phyloP scores from a whole-genome alignment of 2,888 invertebrate species.

The Protophormia terraenovae region DNA sequence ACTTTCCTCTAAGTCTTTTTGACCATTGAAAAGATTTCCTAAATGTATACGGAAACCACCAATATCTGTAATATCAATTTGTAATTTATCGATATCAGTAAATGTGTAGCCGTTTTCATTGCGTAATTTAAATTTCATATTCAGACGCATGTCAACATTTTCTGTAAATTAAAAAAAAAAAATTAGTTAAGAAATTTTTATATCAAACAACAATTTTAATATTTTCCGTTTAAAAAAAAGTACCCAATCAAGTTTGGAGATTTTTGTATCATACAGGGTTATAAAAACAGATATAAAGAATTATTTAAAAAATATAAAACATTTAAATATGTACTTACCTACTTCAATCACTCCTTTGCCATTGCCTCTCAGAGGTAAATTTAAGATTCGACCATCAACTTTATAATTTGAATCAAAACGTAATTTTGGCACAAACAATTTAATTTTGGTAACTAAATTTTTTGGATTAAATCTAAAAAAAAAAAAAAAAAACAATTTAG shows the following conservation, averaged over 20 bases:
- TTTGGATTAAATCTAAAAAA: slow-evolving; percentile 36
- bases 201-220: too few relatives aligned
- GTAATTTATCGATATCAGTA: slow-evolving; percentile 84
- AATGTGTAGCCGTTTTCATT: slow-evolving; percentile 84
- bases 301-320: too few relatives aligned
- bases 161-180: slow-evolving; percentile 12
- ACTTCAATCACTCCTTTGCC: slow-evolving; percentile 83
- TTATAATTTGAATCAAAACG: slow-evolving; percentile 86
- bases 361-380: slow-evolving; percentile 85
- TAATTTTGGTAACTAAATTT: not conserved
- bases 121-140: slow-evolving; percentile 84
- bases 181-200: too few relatives aligned
- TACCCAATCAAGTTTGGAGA: too few relatives aligned
- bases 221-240: too few relatives aligned
- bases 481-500: too few relatives aligned
- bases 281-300: too few relatives aligned
- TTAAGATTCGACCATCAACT: slow-evolving; percentile 84
- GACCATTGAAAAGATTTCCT: slow-evolving; percentile 84
- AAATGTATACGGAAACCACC: slow-evolving; percentile 86
- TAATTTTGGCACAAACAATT: slow-evolving; percentile 83
- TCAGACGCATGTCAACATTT: slow-evolving; percentile 82
- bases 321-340: too few relatives aligned
- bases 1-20: slow-evolving; percentile 83
- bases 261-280: too few relatives aligned
- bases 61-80: slow-evolving; percentile 84